Evolutionary conservation across 2,888 invertebrate species (phyloP).

Genomic region (Clepsis dumicolana): DNA sequence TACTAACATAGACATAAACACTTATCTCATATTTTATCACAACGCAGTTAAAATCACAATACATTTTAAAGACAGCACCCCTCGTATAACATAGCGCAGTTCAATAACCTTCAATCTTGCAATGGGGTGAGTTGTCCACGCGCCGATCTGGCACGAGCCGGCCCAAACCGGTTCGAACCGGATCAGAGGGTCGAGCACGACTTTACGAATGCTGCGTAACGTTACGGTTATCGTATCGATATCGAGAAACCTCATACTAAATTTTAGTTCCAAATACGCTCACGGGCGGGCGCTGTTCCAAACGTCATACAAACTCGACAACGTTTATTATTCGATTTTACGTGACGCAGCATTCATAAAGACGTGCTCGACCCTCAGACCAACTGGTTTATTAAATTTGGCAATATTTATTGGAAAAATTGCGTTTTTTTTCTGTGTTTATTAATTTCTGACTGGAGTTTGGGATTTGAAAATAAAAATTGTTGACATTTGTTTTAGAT

Average conservation of each 20-base stretch:
- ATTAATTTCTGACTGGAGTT: conserved; percentile 11
- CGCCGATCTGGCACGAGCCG: conserved; percentile 47
- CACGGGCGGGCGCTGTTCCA: too few relatives aligned
- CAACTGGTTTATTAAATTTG: conserved; percentile 28
- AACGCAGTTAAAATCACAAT: conserved; percentile 26
- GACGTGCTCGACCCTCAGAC: too few relatives aligned
- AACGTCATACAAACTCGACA: too few relatives aligned
- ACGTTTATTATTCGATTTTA: too few relatives aligned
- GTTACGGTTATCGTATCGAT: too few relatives aligned
- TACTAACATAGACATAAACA: neutral
- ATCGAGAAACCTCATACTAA: too few relatives aligned
- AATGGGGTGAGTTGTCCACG: conserved; percentile 57
- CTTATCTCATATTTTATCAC: neutral
- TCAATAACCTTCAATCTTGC: conserved; percentile 57
- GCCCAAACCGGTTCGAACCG: conserved; percentile 22
- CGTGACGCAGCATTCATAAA: too few relatives aligned
- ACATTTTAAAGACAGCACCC: conserved; percentile 52
- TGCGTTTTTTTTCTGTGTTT: neutral
- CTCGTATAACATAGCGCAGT: conserved; percentile 50
- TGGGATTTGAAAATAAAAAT: neutral
- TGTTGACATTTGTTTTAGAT: neutral
- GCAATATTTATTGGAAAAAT: conserved; percentile 16
- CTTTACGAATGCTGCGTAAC: too few relatives aligned
- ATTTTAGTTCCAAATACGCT: too few relatives aligned
- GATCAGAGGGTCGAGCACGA: too few relatives aligned